Evolutionary conservation across 1,140 invertebrate species (phyloP).

Genomic region (Augochlora pura): DNA sequence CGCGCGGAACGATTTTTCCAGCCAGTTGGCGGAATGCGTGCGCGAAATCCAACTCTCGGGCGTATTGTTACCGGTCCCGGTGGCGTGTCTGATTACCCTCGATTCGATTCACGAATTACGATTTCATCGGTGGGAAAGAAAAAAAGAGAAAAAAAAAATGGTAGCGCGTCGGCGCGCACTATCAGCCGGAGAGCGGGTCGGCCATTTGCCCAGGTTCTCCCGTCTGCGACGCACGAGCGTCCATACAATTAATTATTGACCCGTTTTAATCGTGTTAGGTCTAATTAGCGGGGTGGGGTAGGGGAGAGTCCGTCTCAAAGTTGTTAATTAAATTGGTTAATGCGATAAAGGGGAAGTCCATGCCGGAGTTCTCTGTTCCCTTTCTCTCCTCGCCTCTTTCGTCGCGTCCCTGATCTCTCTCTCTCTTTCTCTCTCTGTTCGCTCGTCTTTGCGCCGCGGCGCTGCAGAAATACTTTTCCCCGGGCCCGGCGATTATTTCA

Average conservation of each 20-base stretch:
- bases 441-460: slow-evolving; percentile 3
- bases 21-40: slow-evolving; percentile 36
- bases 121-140: neutral
- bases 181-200: no score
- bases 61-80: slow-evolving; percentile 41
- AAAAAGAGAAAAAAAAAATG: no score
- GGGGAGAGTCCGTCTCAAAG: slow-evolving; percentile 59
- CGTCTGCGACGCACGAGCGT: slow-evolving; percentile 41
- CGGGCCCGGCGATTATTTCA: slow-evolving; percentile 47
- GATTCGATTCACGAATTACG: slow-evolving; percentile 41
- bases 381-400: slow-evolving; percentile 45
- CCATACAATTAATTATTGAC: slow-evolving; percentile 69
- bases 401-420: neutral
- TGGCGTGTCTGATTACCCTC: slow-evolving; percentile 43
- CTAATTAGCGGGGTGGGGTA: slow-evolving; percentile 58
- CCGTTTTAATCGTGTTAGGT: slow-evolving; percentile 69
- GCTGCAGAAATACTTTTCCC: slow-evolving; percentile 18
- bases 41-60: slow-evolving; percentile 42
- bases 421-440: neutral
- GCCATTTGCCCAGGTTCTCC: slow-evolving; percentile 22
- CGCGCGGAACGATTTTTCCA: neutral
- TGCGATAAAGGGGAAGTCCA: slow-evolving; percentile 66
- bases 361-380: slow-evolving; percentile 50
- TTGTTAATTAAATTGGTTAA: slow-evolving; percentile 73
- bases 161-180: no score